Evolutionary conservation across 92 coral and sea anemone species (phyloP).

Genomic region (Porites cylindrica): DNA sequence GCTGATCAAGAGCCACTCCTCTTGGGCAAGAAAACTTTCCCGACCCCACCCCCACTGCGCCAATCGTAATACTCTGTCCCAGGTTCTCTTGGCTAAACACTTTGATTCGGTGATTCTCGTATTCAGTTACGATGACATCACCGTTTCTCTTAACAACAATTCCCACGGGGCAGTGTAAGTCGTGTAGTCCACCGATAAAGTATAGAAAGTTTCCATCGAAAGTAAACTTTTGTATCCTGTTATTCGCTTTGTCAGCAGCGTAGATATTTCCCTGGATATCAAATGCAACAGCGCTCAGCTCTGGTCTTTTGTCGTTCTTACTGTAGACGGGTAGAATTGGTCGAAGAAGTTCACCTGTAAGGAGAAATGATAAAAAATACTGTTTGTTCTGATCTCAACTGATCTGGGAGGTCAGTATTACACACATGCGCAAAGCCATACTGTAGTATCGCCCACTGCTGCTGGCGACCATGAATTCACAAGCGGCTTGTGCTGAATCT

Average conservation of each 20-base stretch:
- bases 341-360: constrained; percentile 82
- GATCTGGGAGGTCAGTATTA: too few relatives aligned
- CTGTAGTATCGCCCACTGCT: too few relatives aligned
- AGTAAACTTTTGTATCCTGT: constrained; percentile 86
- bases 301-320: constrained; percentile 91
- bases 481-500: too few relatives aligned
- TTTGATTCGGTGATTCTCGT: constrained; percentile 81
- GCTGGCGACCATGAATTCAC: too few relatives aligned
- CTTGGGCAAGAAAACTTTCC: constrained; percentile 90
- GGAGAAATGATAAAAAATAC: neutral
- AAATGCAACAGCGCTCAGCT: constrained; percentile 81
- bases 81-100: constrained; percentile 72
- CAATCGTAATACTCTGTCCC: constrained; percentile 61
- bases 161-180: constrained; percentile 82
- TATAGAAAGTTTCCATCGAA: constrained; percentile 83
- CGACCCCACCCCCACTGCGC: constrained; percentile 84
- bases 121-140: constrained; percentile 84
- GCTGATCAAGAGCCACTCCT: constrained; percentile 84
- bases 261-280: constrained; percentile 75
- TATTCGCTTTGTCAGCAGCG: constrained; percentile 91
- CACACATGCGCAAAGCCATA: too few relatives aligned
- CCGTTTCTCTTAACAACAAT: constrained; percentile 84
- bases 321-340: constrained; percentile 90
- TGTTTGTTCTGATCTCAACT: neutral
- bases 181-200: constrained; percentile 89